Base-by-base conservation (phyloP, 2,113 vertebrate genomes). In the Trematocara macrostoma region DNA sequence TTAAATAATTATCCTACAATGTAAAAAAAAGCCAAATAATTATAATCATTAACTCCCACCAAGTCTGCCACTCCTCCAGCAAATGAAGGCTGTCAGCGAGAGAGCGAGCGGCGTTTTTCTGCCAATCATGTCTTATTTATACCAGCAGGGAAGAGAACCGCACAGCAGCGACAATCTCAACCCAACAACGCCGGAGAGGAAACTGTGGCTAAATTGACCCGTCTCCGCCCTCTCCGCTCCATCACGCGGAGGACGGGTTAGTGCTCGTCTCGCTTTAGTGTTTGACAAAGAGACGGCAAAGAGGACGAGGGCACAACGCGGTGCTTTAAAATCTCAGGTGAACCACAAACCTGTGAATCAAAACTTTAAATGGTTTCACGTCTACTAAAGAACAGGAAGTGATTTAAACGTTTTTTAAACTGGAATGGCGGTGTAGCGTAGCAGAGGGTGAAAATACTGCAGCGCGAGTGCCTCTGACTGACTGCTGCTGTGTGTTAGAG, bases 1-100 rank as follows among this genome's bases (percentile, higher is more conserved):
- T 96, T 96, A 97, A 97, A 96, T 96, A 96, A 97, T 97, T 96
- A 96, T 96, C 95, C 95, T 93, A 90, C 95, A 95, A 96, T 95
- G 92, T 94, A 95, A 93, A 91, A 96, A 96, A 95, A 96, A 96
- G 91, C 91, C 52, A 95, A 96, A 96, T 96, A 97, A 97, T 96
- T 96, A 96, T 96, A 96, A 96, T 96, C 95, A 96, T 96, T 96
- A 97, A 96, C 96, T 96, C 95, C 95, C 94, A 95, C 95, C 93
- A 96, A 96, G 95, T 95, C 95, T 95, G 95, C 94, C 95, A 95
- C 95, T 96, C 94, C 95, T 96, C 94, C 89, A 93, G 91, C 92
- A 95, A 95, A 96, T 95, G 95, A 95, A 95, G 95, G 95, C 94
- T 95, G 95, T 96, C 93, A 95, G 94, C 88, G 88, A 92, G 91